phyloP scores from a whole-genome alignment of 2,797 vertebrate species.

The Acanthurus lineatus region DNA sequence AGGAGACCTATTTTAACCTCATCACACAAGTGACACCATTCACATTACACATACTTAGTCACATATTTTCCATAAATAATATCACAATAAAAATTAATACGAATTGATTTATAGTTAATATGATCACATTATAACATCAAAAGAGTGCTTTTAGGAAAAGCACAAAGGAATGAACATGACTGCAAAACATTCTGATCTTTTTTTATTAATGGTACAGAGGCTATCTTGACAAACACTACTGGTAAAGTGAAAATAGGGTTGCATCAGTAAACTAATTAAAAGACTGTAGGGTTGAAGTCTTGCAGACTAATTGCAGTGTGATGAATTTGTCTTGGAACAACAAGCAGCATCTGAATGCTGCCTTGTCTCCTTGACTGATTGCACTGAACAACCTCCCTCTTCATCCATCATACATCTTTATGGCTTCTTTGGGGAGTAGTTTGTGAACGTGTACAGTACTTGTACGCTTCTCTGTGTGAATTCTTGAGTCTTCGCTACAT shows the following conservation, averaged over 20 bases:
- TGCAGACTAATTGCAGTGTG: constrained; percentile 74
- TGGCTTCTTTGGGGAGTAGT: constrained; percentile 61
- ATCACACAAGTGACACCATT: too few relatives aligned
- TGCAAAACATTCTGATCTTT: constrained; percentile 16
- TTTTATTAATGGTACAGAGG: constrained; percentile 45
- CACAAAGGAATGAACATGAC: constrained; percentile 7
- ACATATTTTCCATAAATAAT: too few relatives aligned
- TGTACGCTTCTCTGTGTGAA: constrained; percentile 28
- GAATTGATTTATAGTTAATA: too few relatives aligned
- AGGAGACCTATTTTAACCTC: too few relatives aligned
- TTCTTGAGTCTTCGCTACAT: constrained; percentile 9
- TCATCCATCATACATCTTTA: constrained; percentile 79
- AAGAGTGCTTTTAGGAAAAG: too few relatives aligned
- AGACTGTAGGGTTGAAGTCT: constrained; percentile 59
- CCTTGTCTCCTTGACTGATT: constrained; percentile 77
- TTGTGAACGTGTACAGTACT: constrained; percentile 31
- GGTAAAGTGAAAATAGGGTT: constrained; percentile 37
- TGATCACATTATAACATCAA: too few relatives aligned
- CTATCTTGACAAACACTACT: constrained; percentile 32
- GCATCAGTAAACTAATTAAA: constrained; percentile 61
- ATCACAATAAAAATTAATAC: too few relatives aligned
- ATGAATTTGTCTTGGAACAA: constrained; percentile 80
- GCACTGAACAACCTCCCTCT: constrained; percentile 44
- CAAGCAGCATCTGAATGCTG: constrained; percentile 74
- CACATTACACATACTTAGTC: too few relatives aligned